Evolutionary conservation across 2,113 vertebrate species (phyloP).

Genomic region (Neogale vison): DNA sequence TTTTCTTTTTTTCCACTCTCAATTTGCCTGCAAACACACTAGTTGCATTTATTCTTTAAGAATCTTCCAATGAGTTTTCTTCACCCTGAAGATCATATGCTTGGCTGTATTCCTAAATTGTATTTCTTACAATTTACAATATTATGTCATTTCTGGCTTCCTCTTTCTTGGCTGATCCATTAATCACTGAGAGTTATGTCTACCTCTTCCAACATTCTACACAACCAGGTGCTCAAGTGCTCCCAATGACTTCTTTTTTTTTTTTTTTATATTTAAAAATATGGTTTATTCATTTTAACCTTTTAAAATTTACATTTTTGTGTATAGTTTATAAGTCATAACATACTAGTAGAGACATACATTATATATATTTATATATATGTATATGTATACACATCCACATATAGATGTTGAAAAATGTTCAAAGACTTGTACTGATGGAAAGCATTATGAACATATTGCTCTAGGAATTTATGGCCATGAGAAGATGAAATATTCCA

Average conservation of each 20-base stretch:
- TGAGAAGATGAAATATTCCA: neutral
- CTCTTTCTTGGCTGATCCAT: neutral
- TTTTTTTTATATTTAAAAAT: no score
- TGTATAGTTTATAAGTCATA: neutral
- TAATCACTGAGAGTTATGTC: neutral
- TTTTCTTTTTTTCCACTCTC: neutral
- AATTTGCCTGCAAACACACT: neutral
- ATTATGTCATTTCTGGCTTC: neutral
- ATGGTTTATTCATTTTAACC: no score
- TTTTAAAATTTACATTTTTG: slow-evolving; percentile 1
- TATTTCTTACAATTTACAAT: slow-evolving; percentile 40
- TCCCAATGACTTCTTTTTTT: neutral
- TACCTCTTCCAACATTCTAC: neutral
- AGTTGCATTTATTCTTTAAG: neutral
- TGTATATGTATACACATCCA: neutral
- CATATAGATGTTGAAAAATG: neutral
- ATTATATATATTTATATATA: no score
- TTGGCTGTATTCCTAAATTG: neutral
- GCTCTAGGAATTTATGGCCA: neutral
- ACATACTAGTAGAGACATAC: neutral
- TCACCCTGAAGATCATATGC: neutral
- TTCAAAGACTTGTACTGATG: neutral
- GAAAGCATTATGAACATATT: neutral
- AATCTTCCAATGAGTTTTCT: neutral
- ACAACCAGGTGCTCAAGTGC: neutral